phyloP scores from a whole-genome alignment of 2,888 invertebrate species.

The Pristionchus fissidentatus region DNA sequence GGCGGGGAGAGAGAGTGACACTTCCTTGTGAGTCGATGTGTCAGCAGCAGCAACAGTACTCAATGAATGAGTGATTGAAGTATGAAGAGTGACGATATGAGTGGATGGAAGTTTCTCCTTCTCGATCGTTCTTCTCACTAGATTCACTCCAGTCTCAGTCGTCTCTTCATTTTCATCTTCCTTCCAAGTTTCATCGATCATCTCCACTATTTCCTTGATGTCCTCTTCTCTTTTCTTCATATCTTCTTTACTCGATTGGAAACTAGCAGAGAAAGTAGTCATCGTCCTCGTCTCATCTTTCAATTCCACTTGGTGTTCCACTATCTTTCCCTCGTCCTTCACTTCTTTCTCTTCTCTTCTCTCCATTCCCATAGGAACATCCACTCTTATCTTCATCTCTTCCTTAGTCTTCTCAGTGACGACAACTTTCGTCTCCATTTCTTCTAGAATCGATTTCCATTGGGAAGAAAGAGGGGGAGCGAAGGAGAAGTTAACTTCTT shows the following conservation, averaged over 20 bases:
- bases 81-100: conserved; percentile 61
- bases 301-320: conserved; percentile 33
- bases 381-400: conserved; percentile 53
- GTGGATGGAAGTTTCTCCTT: conserved; percentile 56
- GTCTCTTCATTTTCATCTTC: conserved; percentile 52
- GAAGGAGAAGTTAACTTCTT: conserved; percentile 32
- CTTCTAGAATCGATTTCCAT: conserved; percentile 65
- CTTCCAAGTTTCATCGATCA: conserved; percentile 56
- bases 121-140: conserved; percentile 56
- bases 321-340: neutral
- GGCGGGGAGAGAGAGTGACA: neutral
- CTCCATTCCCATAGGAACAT: conserved; percentile 44
- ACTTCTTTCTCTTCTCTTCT: conserved; percentile 24
- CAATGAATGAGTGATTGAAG: conserved; percentile 58
- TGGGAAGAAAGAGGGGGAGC: conserved; percentile 54
- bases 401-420: conserved; percentile 60
- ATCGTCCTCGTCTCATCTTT: conserved; percentile 44
- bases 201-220: conserved; percentile 58
- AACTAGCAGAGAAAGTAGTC: conserved; percentile 23
- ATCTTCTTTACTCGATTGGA: conserved; percentile 34
- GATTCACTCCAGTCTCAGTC: conserved; percentile 56
- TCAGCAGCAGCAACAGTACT: conserved; percentile 56
- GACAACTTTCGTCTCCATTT: conserved; percentile 64
- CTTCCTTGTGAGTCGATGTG: neutral
- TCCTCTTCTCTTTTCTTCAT: conserved; percentile 53